Conservation (phyloP, 1,140 invertebrate species). For the Meteorus sp. region DNA sequence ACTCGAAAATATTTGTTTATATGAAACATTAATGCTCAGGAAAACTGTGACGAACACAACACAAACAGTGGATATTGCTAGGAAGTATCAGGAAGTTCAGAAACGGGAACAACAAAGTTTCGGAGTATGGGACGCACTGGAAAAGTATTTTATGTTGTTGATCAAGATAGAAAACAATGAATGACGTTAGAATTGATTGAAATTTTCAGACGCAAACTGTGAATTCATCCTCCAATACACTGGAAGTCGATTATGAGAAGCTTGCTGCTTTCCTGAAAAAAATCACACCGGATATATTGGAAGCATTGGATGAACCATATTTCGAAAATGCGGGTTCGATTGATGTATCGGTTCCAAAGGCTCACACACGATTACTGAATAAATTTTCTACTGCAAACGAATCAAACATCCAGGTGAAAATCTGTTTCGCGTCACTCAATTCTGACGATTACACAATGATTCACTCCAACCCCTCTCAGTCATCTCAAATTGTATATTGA, state of each 20-base stretch:
- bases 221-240: constrained; percentile 31
- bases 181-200: constrained; percentile 4
- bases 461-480: neutral
- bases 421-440: constrained; percentile 9
- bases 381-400: constrained; percentile 40
- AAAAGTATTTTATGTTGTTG: constrained; percentile 5
- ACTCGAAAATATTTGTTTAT: neutral
- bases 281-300: constrained; percentile 50
- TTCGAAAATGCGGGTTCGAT: constrained; percentile 50
- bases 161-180: neutral
- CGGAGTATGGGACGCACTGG: constrained; percentile 37
- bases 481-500: too few relatives aligned
- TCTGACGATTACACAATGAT: constrained; percentile 12
- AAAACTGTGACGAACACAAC: constrained; percentile 34
- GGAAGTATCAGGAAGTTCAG: constrained; percentile 38
- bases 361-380: constrained; percentile 39
- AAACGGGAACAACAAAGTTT: constrained; percentile 41
- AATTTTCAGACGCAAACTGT: constrained; percentile 48
- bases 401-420: constrained; percentile 38
- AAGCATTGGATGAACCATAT: constrained; percentile 53
- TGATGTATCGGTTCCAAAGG: constrained; percentile 43
- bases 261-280: constrained; percentile 51
- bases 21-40: neutral
- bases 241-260: constrained; percentile 47
- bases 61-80: constrained; percentile 47